Evolutionary conservation across 2,888 invertebrate species (phyloP).

Genomic region (Gasteruption jaculator): DNA sequence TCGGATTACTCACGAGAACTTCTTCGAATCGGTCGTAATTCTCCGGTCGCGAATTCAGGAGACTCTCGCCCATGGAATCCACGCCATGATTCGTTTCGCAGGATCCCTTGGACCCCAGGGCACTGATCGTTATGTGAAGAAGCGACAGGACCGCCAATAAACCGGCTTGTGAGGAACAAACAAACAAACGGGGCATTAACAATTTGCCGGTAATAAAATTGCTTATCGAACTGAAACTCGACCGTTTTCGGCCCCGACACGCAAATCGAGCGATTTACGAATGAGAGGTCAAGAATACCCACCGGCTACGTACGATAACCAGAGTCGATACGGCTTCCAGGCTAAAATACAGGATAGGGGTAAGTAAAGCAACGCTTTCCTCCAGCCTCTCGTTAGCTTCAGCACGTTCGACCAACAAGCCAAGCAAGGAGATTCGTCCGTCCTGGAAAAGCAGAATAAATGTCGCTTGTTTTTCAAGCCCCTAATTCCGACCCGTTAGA

Average conservation of each 20-base stretch:
- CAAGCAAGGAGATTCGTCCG: slow-evolving; percentile 49
- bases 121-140: slow-evolving; percentile 36
- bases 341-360: slow-evolving; percentile 48
- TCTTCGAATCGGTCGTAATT: slow-evolving; percentile 44
- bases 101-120: slow-evolving; percentile 28
- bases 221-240: neutral
- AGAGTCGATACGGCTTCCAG: slow-evolving; percentile 49
- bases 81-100: slow-evolving; percentile 26
- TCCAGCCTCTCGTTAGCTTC: slow-evolving; percentile 50
- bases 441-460: slow-evolving; percentile 36
- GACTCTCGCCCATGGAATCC: slow-evolving; percentile 42
- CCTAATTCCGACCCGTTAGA: too few species aligned
- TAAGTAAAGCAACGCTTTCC: slow-evolving; percentile 49
- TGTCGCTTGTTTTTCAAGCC: neutral
- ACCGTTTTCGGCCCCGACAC: neutral
- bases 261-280: neutral
- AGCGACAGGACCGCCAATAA: slow-evolving; percentile 37
- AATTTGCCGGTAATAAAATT: slow-evolving; percentile 4
- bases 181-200: slow-evolving; percentile 10
- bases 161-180: too few species aligned
- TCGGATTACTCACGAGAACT: slow-evolving; percentile 36
- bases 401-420: slow-evolving; percentile 50
- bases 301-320: slow-evolving; percentile 53
- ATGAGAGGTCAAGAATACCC: slow-evolving; percentile 17
- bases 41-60: slow-evolving; percentile 37